Conservation (phyloP, 2,113 vertebrate genomes). For the Hystrix brachyura region DNA sequence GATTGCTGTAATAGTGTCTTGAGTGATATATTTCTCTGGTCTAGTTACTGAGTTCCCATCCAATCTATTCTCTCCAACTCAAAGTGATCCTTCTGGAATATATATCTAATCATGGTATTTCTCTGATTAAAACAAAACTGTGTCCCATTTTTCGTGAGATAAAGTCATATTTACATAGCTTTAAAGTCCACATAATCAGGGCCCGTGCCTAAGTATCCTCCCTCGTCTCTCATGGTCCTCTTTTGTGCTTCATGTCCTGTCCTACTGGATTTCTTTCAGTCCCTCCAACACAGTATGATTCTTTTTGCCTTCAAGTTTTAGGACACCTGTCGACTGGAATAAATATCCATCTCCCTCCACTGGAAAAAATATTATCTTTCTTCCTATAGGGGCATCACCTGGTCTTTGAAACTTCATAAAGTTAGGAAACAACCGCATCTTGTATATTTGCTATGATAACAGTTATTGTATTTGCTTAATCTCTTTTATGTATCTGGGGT, state of each 20-base stretch:
- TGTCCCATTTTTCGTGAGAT: conserved; percentile 22
- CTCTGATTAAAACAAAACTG: conserved; percentile 13
- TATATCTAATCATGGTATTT: neutral
- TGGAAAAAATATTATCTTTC: neutral
- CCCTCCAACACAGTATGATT: neutral
- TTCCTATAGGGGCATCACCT: neutral
- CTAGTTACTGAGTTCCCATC: neutral
- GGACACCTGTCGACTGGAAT: neutral
- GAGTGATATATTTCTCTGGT: neutral
- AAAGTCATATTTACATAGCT: neutral
- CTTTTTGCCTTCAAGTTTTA: conserved; percentile 39
- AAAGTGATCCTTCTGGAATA: neutral
- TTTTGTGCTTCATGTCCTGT: neutral
- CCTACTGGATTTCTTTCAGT: conserved; percentile 33
- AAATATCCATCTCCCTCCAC: neutral
- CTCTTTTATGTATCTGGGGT: neutral
- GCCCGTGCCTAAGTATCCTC: neutral
- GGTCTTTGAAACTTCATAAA: neutral
- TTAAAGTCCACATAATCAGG: neutral
- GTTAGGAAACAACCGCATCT: neutral
- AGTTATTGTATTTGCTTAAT: neutral
- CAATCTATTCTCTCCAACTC: neutral
- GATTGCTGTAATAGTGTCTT: neutral
- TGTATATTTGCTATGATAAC: neutral
- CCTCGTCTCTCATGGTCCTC: neutral